Percentiles rank a stretch among this genome's conserved stretches.
These are phyloP conservation scores for Philypnodon macrostomus DNA, from an alignment of 2,797 vertebrate species.

Conservation along the genomic window DNA sequence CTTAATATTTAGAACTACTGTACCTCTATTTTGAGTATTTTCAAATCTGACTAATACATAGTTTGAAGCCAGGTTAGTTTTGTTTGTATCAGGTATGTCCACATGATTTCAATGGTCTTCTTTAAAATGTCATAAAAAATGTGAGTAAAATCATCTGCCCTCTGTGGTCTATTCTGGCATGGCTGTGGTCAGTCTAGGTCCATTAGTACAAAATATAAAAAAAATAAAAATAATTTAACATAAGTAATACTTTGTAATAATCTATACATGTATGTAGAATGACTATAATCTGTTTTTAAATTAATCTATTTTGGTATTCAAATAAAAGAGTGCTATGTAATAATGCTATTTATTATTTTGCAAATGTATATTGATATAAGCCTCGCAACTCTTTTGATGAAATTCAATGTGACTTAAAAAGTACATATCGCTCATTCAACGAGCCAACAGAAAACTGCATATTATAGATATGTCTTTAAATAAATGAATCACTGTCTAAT, in stretches of 20 bases:
- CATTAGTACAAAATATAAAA: constrained; percentile 2
- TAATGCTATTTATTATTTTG: too few species aligned
- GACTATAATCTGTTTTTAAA: too few species aligned
- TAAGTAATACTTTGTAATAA: too few species aligned
- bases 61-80: too few species aligned
- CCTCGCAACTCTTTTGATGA: too few species aligned
- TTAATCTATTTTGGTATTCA: too few species aligned
- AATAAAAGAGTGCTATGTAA: too few species aligned
- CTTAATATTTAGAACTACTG: neutral
- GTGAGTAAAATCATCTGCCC: constrained; percentile 8
- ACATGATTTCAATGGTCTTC: neutral
- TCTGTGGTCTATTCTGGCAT: constrained; percentile 12
- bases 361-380: too few species aligned
- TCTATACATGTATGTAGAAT: too few species aligned
- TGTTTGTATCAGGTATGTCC: neutral
- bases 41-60: neutral
- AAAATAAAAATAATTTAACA: neutral
- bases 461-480: constrained; percentile 46
- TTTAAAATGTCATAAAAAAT: too few species aligned
- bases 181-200: constrained; percentile 37
- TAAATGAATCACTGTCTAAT: constrained; percentile 19
- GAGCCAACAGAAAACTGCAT: constrained; percentile 12
- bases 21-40: neutral
- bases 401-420: too few species aligned
- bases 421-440: too few species aligned